Evolutionary conservation across 2,113 vertebrate species (phyloP).

Genomic region (Eulemur rufifrons): DNA sequence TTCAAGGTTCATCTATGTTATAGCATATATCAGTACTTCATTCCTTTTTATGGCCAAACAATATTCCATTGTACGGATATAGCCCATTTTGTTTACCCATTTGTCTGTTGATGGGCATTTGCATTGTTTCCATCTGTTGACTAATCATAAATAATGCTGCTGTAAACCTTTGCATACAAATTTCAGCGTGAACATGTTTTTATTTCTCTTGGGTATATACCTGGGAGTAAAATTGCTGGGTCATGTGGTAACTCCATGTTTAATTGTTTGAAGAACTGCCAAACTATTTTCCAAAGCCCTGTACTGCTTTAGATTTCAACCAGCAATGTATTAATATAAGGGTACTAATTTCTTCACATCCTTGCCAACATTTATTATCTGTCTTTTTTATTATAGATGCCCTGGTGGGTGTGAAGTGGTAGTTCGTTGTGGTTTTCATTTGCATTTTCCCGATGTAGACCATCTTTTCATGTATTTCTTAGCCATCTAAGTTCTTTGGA

Average conservation of each 20-base stretch:
- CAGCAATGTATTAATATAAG: not conserved
- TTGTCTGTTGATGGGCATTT: not conserved
- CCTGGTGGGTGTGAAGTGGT: not conserved
- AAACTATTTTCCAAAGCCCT: not conserved
- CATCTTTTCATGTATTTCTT: not conserved
- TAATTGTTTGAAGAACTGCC: not conserved
- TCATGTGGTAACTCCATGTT: not conserved
- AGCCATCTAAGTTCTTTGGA: not conserved
- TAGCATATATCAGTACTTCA: not conserved
- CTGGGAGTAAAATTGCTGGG: not conserved
- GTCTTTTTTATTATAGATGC: not conserved
- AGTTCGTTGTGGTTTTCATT: not conserved
- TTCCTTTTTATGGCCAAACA: not conserved
- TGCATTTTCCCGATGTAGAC: not conserved
- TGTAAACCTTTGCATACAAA: not conserved
- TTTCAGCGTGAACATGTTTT: not conserved
- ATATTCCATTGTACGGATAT: not conserved
- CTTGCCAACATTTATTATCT: not conserved
- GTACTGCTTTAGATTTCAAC: not conserved
- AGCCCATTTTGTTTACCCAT: not conserved
- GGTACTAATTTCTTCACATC: not conserved
- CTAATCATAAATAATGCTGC: not conserved
- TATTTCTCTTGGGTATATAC: not conserved
- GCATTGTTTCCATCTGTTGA: not conserved
- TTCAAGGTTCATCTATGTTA: not conserved